Evolutionary conservation across 1,140 invertebrate genomes (phyloP).

Genomic region (Ceratitis capitata): DNA sequence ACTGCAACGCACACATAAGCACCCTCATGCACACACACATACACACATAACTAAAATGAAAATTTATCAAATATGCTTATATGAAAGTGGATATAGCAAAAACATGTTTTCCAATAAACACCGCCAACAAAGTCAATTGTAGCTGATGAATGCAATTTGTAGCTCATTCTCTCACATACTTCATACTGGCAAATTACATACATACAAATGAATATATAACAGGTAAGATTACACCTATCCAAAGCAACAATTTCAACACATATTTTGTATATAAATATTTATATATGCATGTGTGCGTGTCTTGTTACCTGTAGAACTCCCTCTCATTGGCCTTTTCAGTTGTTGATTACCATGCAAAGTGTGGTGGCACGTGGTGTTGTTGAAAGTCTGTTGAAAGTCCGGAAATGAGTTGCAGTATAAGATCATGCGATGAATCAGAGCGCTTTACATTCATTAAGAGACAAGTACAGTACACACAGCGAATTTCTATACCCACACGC

Average conservation of each 20-base stretch:
- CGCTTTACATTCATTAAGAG: background rate
- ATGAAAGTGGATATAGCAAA: background rate
- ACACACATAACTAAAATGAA: too few species aligned
- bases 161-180: background rate
- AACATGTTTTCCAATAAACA: slow-evolving; percentile 15
- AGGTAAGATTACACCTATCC: background rate
- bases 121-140: slow-evolving; percentile 18
- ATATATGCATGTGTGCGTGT: background rate
- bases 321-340: background rate
- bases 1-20: background rate
- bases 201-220: background rate
- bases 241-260: background rate
- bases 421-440: background rate
- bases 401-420: background rate
- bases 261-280: too few species aligned
- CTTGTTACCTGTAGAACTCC: background rate
- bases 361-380: background rate
- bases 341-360: background rate
- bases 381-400: background rate
- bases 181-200: background rate
- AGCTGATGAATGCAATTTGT: slow-evolving; percentile 8
- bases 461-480: background rate
- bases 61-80: background rate
- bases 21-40: background rate
- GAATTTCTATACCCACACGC: too few species aligned